These are phyloP conservation scores for Eustalomyia histrio DNA, from an alignment of 2,888 invertebrate genomes.

Conservation along the genomic window DNA sequence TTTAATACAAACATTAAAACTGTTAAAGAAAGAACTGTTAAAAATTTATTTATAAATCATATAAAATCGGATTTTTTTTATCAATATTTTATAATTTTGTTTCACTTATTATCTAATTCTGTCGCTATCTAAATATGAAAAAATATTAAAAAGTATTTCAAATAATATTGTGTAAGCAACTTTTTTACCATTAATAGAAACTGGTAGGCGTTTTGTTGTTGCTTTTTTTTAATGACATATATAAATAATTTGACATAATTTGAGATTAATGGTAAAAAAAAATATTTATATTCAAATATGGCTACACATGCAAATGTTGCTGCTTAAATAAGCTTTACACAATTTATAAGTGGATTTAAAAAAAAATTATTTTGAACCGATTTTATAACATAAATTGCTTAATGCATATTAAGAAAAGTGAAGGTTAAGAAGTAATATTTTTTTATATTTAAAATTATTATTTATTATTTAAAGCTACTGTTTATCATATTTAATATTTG, in stretches of 20 bases:
- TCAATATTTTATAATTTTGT: neutral
- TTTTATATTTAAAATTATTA: neutral
- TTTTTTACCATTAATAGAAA: neutral
- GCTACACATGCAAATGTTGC: slow-evolving; percentile 1
- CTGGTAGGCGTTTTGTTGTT: neutral
- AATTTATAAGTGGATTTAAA: neutral
- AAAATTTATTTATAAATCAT: no score
- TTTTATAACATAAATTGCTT: slow-evolving; percentile 21
- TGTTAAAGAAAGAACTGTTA: no score
- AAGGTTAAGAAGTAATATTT: slow-evolving; percentile 28
- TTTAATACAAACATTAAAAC: no score
- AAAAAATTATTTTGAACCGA: neutral
- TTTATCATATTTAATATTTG: slow-evolving; percentile 13
- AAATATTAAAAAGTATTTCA: neutral
- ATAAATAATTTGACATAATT: slow-evolving; percentile 29
- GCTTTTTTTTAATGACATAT: neutral
- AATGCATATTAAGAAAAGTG: neutral
- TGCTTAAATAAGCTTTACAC: slow-evolving; percentile 1
- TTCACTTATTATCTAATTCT: neutral
- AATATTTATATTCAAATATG: slow-evolving; percentile 7
- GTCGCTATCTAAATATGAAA: neutral
- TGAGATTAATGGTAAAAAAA: no score
- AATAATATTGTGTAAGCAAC: neutral
- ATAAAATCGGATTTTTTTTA: no score
- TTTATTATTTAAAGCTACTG: neutral